Conservation (phyloP, 2,888 invertebrate genomes). For the Lobophora halterata region DNA sequence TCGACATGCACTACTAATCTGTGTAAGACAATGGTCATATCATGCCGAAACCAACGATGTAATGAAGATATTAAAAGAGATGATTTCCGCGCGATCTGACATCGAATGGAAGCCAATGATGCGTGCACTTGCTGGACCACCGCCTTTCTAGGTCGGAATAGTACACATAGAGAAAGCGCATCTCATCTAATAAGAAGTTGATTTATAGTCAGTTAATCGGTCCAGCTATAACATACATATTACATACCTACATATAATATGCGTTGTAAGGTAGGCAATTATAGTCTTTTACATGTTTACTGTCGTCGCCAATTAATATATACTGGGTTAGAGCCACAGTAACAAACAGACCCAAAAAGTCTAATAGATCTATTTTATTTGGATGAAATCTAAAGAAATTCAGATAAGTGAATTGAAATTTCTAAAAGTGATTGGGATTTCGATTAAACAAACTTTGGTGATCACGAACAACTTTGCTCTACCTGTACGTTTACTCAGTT, state of each 20-base stretch:
- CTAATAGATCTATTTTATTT: no score
- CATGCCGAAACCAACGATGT: slow-evolving; percentile 24
- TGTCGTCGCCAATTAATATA: no score
- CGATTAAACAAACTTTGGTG: slow-evolving; percentile 1
- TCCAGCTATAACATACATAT: no score
- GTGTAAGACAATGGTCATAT: slow-evolving; percentile 35
- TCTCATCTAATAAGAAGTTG: neutral
- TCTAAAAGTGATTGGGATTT: neutral
- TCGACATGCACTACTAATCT: slow-evolving; percentile 31
- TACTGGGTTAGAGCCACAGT: no score
- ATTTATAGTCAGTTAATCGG: no score
- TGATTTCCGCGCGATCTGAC: slow-evolving; percentile 53
- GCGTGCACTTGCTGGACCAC: slow-evolving; percentile 48
- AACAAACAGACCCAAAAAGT: no score
- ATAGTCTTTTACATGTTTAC: no score
- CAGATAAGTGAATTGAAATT: neutral
- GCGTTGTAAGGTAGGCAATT: no score
- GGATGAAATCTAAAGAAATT: neutral
- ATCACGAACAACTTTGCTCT: slow-evolving; percentile 1
- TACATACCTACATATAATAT: no score
- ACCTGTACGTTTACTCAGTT: slow-evolving; percentile 7
- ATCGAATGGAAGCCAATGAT: no score
- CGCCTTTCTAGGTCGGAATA: slow-evolving; percentile 49
- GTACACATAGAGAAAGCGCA: slow-evolving; percentile 18
- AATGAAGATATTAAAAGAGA: slow-evolving; percentile 52